Conservation (phyloP, 1,140 invertebrate genomes). For the Formica exsecta region DNA sequence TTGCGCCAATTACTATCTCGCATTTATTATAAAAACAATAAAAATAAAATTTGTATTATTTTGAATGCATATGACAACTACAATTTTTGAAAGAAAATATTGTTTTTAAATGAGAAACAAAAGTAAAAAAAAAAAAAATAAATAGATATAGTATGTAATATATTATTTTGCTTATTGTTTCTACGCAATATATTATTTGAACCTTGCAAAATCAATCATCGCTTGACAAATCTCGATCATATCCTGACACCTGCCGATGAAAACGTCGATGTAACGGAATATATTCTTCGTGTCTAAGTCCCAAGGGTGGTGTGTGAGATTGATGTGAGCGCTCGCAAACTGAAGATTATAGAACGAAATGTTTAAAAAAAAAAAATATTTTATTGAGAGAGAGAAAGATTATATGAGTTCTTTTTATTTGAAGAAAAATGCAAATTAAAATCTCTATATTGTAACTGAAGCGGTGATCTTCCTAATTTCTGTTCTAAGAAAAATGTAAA, state of each 20-base stretch:
- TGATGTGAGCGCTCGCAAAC: conserved; percentile 83
- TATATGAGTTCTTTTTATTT: too few species aligned
- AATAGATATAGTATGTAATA: background rate
- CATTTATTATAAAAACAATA: background rate
- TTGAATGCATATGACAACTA: background rate
- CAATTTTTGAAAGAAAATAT: background rate
- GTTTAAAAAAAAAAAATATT: conserved; percentile 20
- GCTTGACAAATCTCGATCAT: conserved; percentile 93
- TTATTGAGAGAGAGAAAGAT: background rate
- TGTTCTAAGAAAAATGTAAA: background rate
- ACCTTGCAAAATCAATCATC: conserved; percentile 92
- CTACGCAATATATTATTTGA: conserved; percentile 46
- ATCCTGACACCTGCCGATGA: conserved; percentile 93
- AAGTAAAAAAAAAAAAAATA: background rate
- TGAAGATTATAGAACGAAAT: conserved; percentile 64
- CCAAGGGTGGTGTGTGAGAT: conserved; percentile 88
- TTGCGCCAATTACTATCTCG: background rate
- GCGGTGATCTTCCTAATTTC: background rate
- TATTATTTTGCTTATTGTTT: conserved; percentile 5
- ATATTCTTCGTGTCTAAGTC: conserved; percentile 91
- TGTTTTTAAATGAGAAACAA: conserved; percentile 3
- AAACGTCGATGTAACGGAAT: conserved; percentile 95
- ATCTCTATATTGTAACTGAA: background rate
- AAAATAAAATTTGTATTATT: background rate
- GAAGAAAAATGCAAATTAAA: background rate